A percentile compares a stretch with the other conserved stretches of the same genome.
phyloP scores from a whole-genome alignment of 1,140 invertebrate genomes.

The Prorops nasuta region DNA sequence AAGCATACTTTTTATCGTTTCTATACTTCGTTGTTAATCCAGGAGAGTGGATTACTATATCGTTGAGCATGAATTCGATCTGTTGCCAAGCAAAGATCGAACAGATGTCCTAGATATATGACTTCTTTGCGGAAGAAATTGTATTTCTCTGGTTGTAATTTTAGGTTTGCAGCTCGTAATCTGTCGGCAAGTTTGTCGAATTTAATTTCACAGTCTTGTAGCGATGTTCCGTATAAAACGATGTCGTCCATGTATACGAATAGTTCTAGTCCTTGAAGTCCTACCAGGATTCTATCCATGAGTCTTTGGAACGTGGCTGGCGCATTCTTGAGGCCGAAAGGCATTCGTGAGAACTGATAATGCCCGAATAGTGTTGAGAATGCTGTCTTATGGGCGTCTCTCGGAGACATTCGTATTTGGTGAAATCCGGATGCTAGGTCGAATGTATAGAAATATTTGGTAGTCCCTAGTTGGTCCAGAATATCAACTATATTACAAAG shows the following conservation, averaged over 20 bases:
- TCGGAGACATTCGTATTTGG: background rate
- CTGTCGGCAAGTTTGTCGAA: background rate
- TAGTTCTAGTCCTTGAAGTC: background rate
- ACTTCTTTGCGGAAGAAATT: background rate
- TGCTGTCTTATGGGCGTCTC: background rate
- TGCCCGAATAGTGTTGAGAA: background rate
- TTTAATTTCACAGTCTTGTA: background rate
- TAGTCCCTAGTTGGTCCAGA: constrained; percentile 5
- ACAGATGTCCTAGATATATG: background rate
- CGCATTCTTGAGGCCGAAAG: background rate
- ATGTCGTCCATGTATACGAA: constrained; percentile 3
- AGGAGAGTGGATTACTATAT: too few species aligned
- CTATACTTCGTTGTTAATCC: too few species aligned
- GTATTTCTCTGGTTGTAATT: constrained; percentile 1
- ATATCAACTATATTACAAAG: constrained; percentile 7
- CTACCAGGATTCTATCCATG: background rate
- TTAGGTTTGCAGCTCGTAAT: background rate
- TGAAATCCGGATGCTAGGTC: constrained; percentile 1
- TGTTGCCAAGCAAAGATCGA: too few species aligned
- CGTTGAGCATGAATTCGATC: too few species aligned
- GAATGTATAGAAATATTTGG: constrained; percentile 7
- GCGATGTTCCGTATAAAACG: background rate
- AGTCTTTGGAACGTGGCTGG: background rate
- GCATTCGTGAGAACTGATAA: constrained; percentile 1
- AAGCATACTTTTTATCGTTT: too few species aligned